Evolutionary conservation across 2,113 vertebrate genomes (phyloP), one percentile per base, ranked within the genome.

Genomic region (Myrmophylax atrothorax): DNA sequence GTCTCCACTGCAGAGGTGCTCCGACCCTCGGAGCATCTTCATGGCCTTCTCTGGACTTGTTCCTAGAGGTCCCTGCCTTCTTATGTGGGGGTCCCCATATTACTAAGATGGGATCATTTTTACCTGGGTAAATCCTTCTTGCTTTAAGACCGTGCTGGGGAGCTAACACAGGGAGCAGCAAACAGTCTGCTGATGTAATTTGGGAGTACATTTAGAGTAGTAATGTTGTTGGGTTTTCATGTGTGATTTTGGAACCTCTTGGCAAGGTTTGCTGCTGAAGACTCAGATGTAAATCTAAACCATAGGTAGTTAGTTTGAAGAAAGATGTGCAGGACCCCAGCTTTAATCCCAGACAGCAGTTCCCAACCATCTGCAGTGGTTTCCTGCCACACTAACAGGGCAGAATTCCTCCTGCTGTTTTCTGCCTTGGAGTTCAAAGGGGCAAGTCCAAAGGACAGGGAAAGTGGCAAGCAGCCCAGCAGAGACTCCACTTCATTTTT

Each of bases 391-490:
- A 53, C 50, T 52, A 64, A 18, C 23, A 53, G 59, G 59, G 79
- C 58, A 53, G 83, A 77, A 74, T 40, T 94, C 70, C 83, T 81
- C 46, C 64, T 78, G 76, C 50, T 46, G 26, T 86, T 93, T 94
- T 83, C 63, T 75, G 74, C 4, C 4, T 7, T 19, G 42, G 47
- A 67, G n/a, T 74, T 93, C 59, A 89, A 73, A 86, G 78, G 0
- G 0, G 62, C 55, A 35, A 80, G 28, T 46, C 29, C 25, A 46
- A 75, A 0, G 0, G 53, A 11, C 0, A 0, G 46, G 64, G 59
- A 29, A 40, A 28, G 63, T 3, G 2, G 59, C 1, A 4, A 86
- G 40, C 2, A 1, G 38, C 92, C 42, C 63, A 46, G 25, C 12
- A 73, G 67, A 62, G 88, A 46, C 50, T 64, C 49, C 1, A 4